Evolutionary conservation across 2,797 vertebrate species (phyloP), one percentile per base, ranked within the genome.

Genomic region (Potorous gilbertii): DNA sequence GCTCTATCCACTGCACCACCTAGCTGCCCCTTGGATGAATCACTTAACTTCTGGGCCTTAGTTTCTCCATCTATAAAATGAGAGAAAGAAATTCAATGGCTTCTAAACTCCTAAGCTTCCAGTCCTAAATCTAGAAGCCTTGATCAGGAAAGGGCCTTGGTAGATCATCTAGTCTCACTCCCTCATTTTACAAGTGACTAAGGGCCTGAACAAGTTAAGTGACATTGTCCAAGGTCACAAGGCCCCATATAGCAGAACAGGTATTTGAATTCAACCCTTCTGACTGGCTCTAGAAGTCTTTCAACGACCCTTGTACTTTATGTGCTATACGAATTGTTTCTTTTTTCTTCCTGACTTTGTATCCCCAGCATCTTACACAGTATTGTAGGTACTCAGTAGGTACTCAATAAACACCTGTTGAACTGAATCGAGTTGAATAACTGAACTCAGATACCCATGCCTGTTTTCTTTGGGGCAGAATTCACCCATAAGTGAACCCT

Each of bases 391-490:
- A 46, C n/a, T 24, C n/a, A 81, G 40, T 81, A 40, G 40, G 40
- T 27, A 46, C 24, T 46, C 46, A 9, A 24, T 46, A 87, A 50
- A 50, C 9, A 1, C 40, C 27, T 50, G 40, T 50, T 3, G 74
- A 50, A 50, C 24, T 27, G 74, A 46, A 27, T 46, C 0, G 8
- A 87, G 24, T 50, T 87, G 74, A 4, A 89, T 56, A 94, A 89
- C 14, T 92, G 74, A 87, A 93, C 87, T 55, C 46, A 55, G 18
- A 21, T 55, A 81, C 52, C 92, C 66, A 46, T 18, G 59, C 56
- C 59, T 1, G 87, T 93, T 94, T 95, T 92, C 91, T 87, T 95
- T 90, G 90, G 94, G 91, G 95, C 93, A 91, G 93, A 94, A 91
- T 96, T 92, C 95, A 57, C 55, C 92, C 94, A 55, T 87, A 95